A percentile compares a stretch with the other conserved stretches of the same genome.
phyloP scores from a whole-genome alignment of 1,140 invertebrate genomes.

The Subanguina moxae region DNA sequence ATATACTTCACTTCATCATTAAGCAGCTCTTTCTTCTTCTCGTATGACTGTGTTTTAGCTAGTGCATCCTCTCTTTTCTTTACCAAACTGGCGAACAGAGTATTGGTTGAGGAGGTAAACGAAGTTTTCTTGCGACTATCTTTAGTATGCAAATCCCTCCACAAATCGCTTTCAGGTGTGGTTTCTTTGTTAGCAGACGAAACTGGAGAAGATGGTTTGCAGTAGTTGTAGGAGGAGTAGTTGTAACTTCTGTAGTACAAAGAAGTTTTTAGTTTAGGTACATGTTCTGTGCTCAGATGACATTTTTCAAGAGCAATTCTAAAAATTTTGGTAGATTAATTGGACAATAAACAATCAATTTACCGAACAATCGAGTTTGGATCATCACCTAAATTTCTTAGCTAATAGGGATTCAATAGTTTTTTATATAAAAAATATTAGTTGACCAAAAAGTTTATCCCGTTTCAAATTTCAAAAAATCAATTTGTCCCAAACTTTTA shows the following conservation, averaged over 20 bases:
- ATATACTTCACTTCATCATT: conserved; percentile 41
- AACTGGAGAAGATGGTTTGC: background rate
- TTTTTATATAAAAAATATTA: too few relatives aligned
- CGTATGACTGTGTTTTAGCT: conserved; percentile 13
- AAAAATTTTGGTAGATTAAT: conserved; percentile 3
- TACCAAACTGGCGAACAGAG: conserved; percentile 17
- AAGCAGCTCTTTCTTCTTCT: conserved; percentile 27
- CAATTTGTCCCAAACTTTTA: too few relatives aligned
- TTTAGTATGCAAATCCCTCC: conserved; percentile 33
- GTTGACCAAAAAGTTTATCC: too few relatives aligned
- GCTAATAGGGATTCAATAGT: too few relatives aligned
- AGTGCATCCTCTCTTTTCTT: conserved; percentile 35
- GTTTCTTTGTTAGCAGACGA: background rate
- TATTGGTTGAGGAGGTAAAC: background rate
- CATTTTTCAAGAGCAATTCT: conserved; percentile 40
- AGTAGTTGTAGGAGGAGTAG: background rate
- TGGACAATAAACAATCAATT: background rate
- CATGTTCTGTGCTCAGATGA: conserved; percentile 33
- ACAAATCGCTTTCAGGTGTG: conserved; percentile 25
- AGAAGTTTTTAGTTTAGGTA: conserved; percentile 14
- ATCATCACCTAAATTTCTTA: conserved; percentile 13
- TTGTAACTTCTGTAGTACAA: background rate
- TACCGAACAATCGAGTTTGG: conserved; percentile 24
- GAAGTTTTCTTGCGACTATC: conserved; percentile 19
- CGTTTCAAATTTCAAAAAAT: too few relatives aligned